phyloP scores from a whole-genome alignment of 1,140 invertebrate species.

The Ceratosolen fusciceps region DNA sequence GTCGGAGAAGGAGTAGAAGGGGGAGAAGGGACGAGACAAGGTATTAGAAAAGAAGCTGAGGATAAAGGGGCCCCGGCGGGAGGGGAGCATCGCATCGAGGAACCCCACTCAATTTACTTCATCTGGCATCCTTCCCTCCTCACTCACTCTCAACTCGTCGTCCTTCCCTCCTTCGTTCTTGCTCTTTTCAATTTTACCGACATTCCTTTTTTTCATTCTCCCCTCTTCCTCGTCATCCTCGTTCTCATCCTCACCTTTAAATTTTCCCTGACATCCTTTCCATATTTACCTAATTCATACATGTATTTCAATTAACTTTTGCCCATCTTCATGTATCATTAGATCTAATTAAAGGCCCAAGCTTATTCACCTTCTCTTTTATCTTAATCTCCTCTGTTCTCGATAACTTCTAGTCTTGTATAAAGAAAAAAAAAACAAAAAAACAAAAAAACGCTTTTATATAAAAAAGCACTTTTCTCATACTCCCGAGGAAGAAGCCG shows the following conservation, averaged over 20 bases:
- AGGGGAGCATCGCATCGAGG: conserved; percentile 63
- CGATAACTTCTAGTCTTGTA: no score
- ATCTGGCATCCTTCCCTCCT: conserved; percentile 50
- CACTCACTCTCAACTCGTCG: not conserved
- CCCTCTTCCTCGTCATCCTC: conserved; percentile 23
- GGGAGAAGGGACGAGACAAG: no score
- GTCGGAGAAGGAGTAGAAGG: conserved; percentile 15
- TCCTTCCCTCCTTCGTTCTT: conserved; percentile 22
- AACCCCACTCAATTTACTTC: conserved; percentile 50
- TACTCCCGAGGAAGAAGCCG: no score
- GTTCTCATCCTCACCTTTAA: not conserved
- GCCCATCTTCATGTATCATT: not conserved
- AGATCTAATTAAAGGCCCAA: not conserved
- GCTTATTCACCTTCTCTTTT: not conserved
- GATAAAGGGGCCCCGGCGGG: conserved; percentile 63
- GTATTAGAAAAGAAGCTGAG: conserved; percentile 43
- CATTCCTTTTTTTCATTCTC: conserved; percentile 54
- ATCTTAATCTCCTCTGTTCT: no score
- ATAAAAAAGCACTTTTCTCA: no score
- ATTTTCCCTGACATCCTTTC: not conserved
- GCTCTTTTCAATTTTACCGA: not conserved
- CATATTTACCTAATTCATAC: not conserved
- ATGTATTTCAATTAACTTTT: not conserved
- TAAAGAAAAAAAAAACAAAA: no score
- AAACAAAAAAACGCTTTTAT: no score